Conservation (phyloP, 53 echinoderm and acorn worm genomes). For the Holothuria scabra region DNA sequence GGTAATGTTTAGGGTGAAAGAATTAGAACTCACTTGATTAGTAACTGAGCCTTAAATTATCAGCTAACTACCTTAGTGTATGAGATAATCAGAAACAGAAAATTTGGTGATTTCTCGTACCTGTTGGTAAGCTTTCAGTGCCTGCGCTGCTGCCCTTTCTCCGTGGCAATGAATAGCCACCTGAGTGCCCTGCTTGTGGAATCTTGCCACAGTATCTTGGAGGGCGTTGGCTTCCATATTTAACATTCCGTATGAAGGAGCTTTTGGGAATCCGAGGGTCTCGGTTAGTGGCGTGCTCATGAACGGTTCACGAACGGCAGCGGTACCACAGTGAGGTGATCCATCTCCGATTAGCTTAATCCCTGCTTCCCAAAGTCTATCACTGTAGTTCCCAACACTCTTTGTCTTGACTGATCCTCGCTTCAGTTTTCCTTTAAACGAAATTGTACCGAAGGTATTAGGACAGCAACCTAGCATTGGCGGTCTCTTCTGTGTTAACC, state of each 20-base stretch:
- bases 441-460: not conserved
- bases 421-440: not conserved
- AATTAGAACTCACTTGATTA: too few relatives aligned
- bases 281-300: constrained; percentile 64
- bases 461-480: not conserved
- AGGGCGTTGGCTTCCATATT: constrained; percentile 56
- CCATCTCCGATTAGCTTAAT: constrained; percentile 35
- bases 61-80: too few relatives aligned
- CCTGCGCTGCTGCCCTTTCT: constrained; percentile 66
- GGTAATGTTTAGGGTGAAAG: too few relatives aligned
- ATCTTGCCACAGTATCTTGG: constrained; percentile 55
- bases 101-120: not conserved
- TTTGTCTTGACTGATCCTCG: not conserved
- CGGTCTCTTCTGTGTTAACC: not conserved
- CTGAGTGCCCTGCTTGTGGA: constrained; percentile 53
- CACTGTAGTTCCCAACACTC: constrained; percentile 37
- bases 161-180: constrained; percentile 71
- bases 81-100: too few relatives aligned
- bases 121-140: constrained; percentile 62
- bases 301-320: constrained; percentile 25
- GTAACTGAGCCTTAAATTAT: too few relatives aligned
- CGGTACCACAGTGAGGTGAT: constrained; percentile 38
- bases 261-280: constrained; percentile 68
- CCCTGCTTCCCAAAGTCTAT: constrained; percentile 13
- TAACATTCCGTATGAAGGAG: constrained; percentile 60